Evolutionary conservation across 1,140 invertebrate genomes (phyloP).

Genomic region (Fopius arisanus): DNA sequence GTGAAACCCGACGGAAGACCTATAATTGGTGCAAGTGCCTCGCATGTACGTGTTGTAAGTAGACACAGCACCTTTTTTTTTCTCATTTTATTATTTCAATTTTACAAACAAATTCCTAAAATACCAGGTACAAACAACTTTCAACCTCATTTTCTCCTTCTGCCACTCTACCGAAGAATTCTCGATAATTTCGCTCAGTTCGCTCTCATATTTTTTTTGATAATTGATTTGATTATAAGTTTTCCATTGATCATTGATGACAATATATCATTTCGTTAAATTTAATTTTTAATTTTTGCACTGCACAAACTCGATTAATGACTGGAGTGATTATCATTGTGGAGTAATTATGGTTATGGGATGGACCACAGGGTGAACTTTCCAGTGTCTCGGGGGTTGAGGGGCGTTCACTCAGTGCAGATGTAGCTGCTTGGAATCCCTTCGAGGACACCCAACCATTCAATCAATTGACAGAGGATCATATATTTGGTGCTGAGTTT

Average conservation of each 20-base stretch:
- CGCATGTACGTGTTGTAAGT: slow-evolving; percentile 67
- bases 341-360: slow-evolving; percentile 24
- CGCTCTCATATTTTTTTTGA: not conserved
- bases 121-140: not conserved
- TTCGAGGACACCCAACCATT: slow-evolving; percentile 80
- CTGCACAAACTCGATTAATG: not conserved
- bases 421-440: slow-evolving; percentile 82
- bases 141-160: too few species aligned
- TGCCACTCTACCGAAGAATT: too few species aligned
- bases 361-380: slow-evolving; percentile 58
- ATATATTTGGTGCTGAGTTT: slow-evolving; percentile 87
- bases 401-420: slow-evolving; percentile 69
- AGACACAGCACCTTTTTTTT: slow-evolving; percentile 61
- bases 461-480: slow-evolving; percentile 80
- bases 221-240: slow-evolving; percentile 26
- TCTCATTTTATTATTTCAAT: slow-evolving; percentile 34
- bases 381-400: slow-evolving; percentile 59
- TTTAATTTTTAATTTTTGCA: slow-evolving; percentile 5
- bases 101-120: not conserved
- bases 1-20: slow-evolving; percentile 55
- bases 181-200: not conserved
- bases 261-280: slow-evolving; percentile 8
- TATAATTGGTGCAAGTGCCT: slow-evolving; percentile 56
- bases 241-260: slow-evolving; percentile 17
- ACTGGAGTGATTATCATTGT: not conserved